These are phyloP conservation scores for Euzetes globulus DNA, from an alignment of 2,888 invertebrate genomes.

Conservation along the genomic window DNA sequence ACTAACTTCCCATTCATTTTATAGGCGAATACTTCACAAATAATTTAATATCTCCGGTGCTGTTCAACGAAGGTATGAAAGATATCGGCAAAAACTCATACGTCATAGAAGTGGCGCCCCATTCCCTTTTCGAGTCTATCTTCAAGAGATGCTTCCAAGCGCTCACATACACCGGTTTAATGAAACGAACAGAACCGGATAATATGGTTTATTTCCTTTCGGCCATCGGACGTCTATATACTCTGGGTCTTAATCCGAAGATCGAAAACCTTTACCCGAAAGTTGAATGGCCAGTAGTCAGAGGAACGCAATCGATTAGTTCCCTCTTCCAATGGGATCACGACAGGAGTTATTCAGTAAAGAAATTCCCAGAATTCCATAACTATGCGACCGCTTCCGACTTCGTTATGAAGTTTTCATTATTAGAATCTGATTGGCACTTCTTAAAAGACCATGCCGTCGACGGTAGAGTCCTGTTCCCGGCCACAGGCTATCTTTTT, in stretches of 20 bases:
- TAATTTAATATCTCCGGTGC: slow-evolving; percentile 84
- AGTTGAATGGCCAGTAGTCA: slow-evolving; percentile 74
- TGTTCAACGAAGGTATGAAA: slow-evolving; percentile 78
- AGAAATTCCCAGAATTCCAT: slow-evolving; percentile 29
- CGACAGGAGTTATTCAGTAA: slow-evolving; percentile 48
- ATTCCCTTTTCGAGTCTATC: slow-evolving; percentile 86
- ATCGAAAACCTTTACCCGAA: slow-evolving; percentile 39
- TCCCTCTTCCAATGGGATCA: slow-evolving; percentile 89
- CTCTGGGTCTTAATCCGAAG: slow-evolving; percentile 40
- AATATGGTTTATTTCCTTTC: slow-evolving; percentile 49
- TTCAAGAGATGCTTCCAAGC: slow-evolving; percentile 71
- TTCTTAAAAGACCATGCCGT: slow-evolving; percentile 50
- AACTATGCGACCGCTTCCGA: slow-evolving; percentile 33
- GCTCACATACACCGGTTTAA: slow-evolving; percentile 70
- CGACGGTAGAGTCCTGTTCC: slow-evolving; percentile 53
- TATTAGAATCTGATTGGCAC: slow-evolving; percentile 41
- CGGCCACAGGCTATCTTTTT: slow-evolving; percentile 53
- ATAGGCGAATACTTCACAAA: slow-evolving; percentile 85
- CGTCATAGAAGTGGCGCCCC: slow-evolving; percentile 88
- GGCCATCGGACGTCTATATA: slow-evolving; percentile 47
- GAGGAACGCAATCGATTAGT: slow-evolving; percentile 81
- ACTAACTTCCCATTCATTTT: background rate
- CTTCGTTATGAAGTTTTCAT: slow-evolving; percentile 18
- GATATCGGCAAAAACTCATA: slow-evolving; percentile 80
- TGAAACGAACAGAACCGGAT: slow-evolving; percentile 60